Evolutionary conservation across 1,140 invertebrate genomes (phyloP), one percentile per base, ranked within the genome.

Genomic region (Cydia strobilella): DNA sequence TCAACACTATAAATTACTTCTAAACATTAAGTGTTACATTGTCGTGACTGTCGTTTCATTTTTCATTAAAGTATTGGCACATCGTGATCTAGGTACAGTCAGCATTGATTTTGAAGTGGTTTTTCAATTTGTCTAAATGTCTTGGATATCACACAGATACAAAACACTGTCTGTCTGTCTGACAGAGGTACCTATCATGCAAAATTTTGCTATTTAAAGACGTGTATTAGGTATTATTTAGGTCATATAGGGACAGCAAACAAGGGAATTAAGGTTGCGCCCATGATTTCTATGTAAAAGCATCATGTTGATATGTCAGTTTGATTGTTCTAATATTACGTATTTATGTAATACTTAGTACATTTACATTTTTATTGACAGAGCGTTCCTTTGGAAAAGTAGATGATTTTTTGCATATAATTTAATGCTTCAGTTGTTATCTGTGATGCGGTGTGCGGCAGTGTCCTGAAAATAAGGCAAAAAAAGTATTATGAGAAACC

Each of bases 361-460:
- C 48, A n/a, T 6, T 51, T 51, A n/a, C 48, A 51, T 18, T 18
- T 18, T n/a, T 51, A 2, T 51, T 51, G 13, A 15, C 7, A 45
- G 1, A 45, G 2, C 3, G 1, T 42, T 42, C 12, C 9, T 42
- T 42, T 12, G 39, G 12, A 10, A 42, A 42, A 42, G 10, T 3
- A 12, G 10, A 42, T 13, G 12, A 10, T 12, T 42, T 42, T 51
- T n/a, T 51, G 48, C 4, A 4, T 51, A 7, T 51, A 6, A 51
- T n/a, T 73, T 62, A 79, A 35, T 31, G 65, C 42, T 76, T 59
- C 75, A 69, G 74, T 80, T 79, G 85, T 87, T 90, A 92, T 87
- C 89, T 92, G 77, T 90, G 86, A 72, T 92, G 89, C 63, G 90
- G 89, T 2, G 89, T 92, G 48, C 90, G 84, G 77, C 90, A 92